Conservation (phyloP, 2,888 invertebrate genomes). For the Prenolepis imparis region DNA sequence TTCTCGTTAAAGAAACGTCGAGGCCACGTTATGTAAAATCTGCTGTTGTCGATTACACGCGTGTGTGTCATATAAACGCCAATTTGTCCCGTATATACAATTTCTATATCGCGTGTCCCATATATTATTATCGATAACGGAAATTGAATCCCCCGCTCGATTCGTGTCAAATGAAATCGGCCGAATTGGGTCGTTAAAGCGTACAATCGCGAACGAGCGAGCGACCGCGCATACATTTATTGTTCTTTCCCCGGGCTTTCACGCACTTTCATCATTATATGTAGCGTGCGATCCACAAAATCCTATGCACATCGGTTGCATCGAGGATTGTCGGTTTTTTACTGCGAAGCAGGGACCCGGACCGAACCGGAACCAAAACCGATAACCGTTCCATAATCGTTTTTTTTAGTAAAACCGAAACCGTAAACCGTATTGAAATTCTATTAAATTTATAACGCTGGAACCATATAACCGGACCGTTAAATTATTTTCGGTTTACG, state of each 20-base stretch:
- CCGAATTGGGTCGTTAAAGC: slow-evolving; percentile 42
- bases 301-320: slow-evolving; percentile 35
- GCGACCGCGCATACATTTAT: slow-evolving; percentile 12
- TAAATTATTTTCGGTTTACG: no score
- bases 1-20: neutral
- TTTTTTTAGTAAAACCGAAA: no score
- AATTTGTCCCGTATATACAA: neutral
- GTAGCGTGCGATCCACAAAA: slow-evolving; percentile 27
- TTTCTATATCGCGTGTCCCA: slow-evolving; percentile 9
- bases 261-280: slow-evolving; percentile 50
- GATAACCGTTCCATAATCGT: no score
- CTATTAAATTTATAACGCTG: no score
- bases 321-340: slow-evolving; percentile 9
- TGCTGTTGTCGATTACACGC: slow-evolving; percentile 1
- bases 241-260: slow-evolving; percentile 38
- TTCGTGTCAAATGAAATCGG: slow-evolving; percentile 27
- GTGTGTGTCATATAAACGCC: neutral
- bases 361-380: no score
- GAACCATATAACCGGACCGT: no score
- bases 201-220: neutral
- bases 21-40: neutral
- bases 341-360: no score
- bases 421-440: no score
- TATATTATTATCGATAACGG: slow-evolving; percentile 34
- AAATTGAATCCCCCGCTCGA: slow-evolving; percentile 23